Evolutionary conservation across 2,888 invertebrate species (phyloP).

Genomic region (Syrista parreyssii): DNA sequence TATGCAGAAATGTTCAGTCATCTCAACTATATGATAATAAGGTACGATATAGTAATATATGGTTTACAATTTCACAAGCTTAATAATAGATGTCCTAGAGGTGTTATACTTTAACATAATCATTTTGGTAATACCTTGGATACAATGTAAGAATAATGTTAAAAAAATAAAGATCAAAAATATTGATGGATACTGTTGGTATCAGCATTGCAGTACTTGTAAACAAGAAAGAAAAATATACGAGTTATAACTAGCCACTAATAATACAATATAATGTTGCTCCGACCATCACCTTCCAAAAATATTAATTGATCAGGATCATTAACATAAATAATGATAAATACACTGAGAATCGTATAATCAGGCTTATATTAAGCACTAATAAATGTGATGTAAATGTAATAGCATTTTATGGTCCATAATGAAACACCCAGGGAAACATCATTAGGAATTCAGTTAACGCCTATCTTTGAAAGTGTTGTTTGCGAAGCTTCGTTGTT

Average conservation of each 20-base stretch:
- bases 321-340: neutral
- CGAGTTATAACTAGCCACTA: neutral
- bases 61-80: neutral
- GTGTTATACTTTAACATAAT: neutral
- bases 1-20: neutral
- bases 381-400: neutral
- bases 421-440: neutral
- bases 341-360: neutral
- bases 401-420: neutral
- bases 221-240: neutral
- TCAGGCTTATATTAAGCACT: neutral
- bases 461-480: conserved; percentile 44
- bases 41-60: neutral
- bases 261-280: neutral
- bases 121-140: neutral
- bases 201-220: neutral
- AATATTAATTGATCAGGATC: neutral
- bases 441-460: conserved; percentile 20
- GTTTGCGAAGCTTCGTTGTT: conserved; percentile 29
- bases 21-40: too few relatives aligned
- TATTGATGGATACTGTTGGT: neutral
- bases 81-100: neutral
- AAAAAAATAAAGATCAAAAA: neutral
- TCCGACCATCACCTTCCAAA: neutral
- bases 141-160: too few relatives aligned